phyloP scores from a whole-genome alignment of 2,113 vertebrate species.

The Haliaeetus leucogaster region DNA sequence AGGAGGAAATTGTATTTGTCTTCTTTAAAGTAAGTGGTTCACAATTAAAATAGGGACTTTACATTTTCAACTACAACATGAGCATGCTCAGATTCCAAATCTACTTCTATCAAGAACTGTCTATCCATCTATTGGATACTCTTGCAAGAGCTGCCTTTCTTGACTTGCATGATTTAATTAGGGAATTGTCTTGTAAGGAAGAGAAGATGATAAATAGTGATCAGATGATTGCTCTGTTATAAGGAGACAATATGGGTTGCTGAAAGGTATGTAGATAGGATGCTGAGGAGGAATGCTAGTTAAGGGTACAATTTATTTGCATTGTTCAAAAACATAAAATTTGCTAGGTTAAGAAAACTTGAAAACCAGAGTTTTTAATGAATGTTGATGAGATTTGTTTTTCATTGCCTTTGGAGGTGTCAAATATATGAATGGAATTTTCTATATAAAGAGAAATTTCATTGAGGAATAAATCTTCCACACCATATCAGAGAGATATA shows the following conservation, averaged over 20 bases:
- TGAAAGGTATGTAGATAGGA: neutral
- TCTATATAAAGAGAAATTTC: neutral
- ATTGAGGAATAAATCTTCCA: fast-evolving
- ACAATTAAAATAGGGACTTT: neutral
- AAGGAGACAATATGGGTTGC: neutral
- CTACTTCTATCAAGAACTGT: neutral
- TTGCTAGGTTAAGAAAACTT: neutral
- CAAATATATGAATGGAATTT: neutral
- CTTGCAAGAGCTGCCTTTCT: neutral
- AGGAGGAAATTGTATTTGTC: neutral
- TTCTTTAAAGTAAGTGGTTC: neutral
- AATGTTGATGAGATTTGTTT: neutral
- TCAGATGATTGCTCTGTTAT: neutral
- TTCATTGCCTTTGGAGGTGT: neutral
- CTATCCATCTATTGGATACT: neutral
- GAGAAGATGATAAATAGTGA: neutral
- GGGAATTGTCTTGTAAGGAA: neutral
- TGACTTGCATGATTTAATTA: neutral
- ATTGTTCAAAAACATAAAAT: neutral
- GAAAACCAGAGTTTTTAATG: neutral
- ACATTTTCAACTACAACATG: neutral
- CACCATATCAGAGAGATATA: neutral
- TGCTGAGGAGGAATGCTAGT: neutral
- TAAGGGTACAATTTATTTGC: neutral
- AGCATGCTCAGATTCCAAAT: neutral